Conservation (phyloP, 2,888 invertebrate genomes). For the Julus scandinavius region DNA sequence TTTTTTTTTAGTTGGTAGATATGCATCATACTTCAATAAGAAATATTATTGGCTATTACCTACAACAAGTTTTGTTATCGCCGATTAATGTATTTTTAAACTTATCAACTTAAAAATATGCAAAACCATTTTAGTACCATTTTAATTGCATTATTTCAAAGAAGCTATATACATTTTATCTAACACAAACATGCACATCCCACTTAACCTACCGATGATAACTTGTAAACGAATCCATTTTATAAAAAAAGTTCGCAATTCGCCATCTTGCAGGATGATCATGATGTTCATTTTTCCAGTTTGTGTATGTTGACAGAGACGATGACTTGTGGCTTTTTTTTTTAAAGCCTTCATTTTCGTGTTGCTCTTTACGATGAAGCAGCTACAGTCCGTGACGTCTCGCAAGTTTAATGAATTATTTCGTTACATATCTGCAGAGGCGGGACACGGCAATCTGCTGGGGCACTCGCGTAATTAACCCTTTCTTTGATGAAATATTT, state of each 20-base stretch:
- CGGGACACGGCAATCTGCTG: neutral
- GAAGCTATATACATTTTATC: neutral
- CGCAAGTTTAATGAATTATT: neutral
- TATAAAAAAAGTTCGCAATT: neutral
- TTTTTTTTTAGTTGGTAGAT: too few relatives aligned
- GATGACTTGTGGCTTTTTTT: neutral
- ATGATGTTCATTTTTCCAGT: neutral
- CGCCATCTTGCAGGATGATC: neutral
- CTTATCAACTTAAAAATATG: too few relatives aligned
- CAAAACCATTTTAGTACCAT: too few relatives aligned
- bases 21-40: too few relatives aligned
- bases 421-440: neutral
- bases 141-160: too few relatives aligned
- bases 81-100: too few relatives aligned
- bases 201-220: neutral
- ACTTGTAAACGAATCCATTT: neutral
- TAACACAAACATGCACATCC: neutral
- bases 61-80: too few relatives aligned
- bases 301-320: neutral
- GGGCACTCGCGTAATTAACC: constrained; percentile 21
- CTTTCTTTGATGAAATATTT: constrained; percentile 21
- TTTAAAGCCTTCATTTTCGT: neutral
- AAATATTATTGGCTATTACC: too few relatives aligned
- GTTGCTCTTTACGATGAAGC: neutral
- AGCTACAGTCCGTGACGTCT: neutral